phyloP scores from a whole-genome alignment of 2,113 vertebrate genomes.

The Indicator maculatus region DNA sequence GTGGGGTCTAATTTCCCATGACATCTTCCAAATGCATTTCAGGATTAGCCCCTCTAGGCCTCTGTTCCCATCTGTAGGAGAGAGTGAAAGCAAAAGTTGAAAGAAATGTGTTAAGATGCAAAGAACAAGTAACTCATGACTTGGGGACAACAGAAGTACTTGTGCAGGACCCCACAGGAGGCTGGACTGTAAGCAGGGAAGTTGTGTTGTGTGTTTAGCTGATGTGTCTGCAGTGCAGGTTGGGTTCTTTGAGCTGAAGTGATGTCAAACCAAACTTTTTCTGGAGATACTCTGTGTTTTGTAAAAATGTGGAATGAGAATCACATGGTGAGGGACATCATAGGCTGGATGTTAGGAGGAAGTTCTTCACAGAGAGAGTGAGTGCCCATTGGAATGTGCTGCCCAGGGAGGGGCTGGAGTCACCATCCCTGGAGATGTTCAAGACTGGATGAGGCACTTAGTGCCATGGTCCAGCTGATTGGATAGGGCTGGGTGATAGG shows the following conservation, averaged over 20 bases:
- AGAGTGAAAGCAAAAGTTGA: neutral
- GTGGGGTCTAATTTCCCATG: neutral
- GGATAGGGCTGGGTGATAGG: too few relatives aligned
- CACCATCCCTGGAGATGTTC: too few relatives aligned
- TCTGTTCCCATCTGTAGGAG: neutral
- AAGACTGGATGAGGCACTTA: too few relatives aligned
- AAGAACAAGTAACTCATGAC: neutral
- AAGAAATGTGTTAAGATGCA: neutral
- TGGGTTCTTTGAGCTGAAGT: neutral
- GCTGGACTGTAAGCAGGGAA: neutral
- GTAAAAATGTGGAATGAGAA: neutral
- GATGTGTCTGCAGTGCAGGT: neutral
- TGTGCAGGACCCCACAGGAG: neutral
- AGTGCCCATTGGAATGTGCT: too few relatives aligned
- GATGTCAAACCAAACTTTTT: neutral
- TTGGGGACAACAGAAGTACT: neutral
- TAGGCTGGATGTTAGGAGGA: too few relatives aligned
- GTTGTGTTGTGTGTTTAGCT: neutral
- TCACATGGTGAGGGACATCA: neutral
- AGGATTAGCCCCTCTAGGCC: neutral
- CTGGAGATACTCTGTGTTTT: neutral
- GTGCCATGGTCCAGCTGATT: too few relatives aligned
- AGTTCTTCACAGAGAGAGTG: too few relatives aligned
- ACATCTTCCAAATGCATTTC: neutral
- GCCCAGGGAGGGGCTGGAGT: too few relatives aligned